These are phyloP conservation scores for Scalopus aquaticus DNA, from an alignment of 2,113 vertebrate species.

Conservation along the genomic window DNA sequence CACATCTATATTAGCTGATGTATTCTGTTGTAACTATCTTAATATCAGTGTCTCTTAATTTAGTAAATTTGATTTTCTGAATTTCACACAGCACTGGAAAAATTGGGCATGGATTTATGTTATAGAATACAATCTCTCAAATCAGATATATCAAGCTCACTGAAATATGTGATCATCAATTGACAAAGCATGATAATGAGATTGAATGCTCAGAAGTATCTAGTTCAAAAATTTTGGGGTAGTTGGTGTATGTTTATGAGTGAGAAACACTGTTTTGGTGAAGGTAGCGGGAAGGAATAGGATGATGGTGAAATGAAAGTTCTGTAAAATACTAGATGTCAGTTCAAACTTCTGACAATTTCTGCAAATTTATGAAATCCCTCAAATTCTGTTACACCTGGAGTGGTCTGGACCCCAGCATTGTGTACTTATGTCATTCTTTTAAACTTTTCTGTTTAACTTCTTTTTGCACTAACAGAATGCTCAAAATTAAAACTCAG, in stretches of 20 bases:
- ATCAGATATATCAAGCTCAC: neutral
- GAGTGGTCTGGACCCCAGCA: neutral
- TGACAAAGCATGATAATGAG: neutral
- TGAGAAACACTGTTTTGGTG: neutral
- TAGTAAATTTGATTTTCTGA: neutral
- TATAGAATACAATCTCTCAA: neutral
- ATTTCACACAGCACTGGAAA: neutral
- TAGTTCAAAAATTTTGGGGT: neutral
- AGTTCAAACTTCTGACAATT: neutral
- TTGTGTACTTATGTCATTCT: neutral
- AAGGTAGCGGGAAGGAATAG: neutral
- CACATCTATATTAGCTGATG: neutral
- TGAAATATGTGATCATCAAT: neutral
- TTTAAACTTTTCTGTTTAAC: neutral
- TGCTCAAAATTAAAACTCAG: neutral
- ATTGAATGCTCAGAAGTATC: neutral
- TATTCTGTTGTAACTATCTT: neutral
- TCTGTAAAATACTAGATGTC: neutral
- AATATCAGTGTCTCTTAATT: neutral
- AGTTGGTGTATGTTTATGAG: neutral
- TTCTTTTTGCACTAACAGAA: neutral
- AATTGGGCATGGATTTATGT: neutral
- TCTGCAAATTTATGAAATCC: neutral
- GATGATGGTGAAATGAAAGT: neutral
- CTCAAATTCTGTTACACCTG: neutral